Base-by-base conservation (phyloP, 2,113 vertebrate genomes). In the Lates calcarifer region DNA sequence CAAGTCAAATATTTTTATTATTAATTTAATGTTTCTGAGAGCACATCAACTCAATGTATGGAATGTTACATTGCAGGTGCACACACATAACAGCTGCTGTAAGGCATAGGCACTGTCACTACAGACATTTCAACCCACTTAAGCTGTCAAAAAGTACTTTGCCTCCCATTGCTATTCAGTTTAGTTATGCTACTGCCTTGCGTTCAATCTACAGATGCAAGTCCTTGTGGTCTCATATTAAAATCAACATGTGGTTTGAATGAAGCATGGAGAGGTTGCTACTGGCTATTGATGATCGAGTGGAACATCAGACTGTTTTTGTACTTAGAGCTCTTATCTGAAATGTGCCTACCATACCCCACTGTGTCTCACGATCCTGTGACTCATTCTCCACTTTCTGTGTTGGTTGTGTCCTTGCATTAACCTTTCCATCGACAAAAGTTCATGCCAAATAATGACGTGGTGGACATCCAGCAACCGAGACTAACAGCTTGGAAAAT, bases 141-240 rank as follows among this genome's bases (percentile, higher is more conserved):
- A 49, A 22, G 47, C 47, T 49, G 22, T 49, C 47, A 49, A 49
- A 49, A 49, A 22, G 47, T 20, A 49, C 20, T 49, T 8, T 49
- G 47, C 47, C 47, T 22, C 20, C 47, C 47, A 22, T 20, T 49
- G 20, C 47, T 49, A 22, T 49, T 49, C 47, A 49, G 47, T 49
- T 49, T 22, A 49, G 47, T 22, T 49, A 20, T 49, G 47, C 47
- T 49, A 7, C 47, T 61, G 62, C 71, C 55, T 77, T 68, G 43
- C 72, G 71, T 62, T 67, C 26, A 43, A 63, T 67, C 37, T 68
- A 41, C 65, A 77, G 74, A 69, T 73, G 4, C 26, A 45, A 45
- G 15, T 22, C 47, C 20, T 82, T 62, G 73, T 72, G 43, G 49
- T 62, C 41, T 89, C 22, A 62, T 75, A 83, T 86, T 81, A 69